Conservation (phyloP, 2,888 invertebrate genomes). For the Thereva nobilitata region DNA sequence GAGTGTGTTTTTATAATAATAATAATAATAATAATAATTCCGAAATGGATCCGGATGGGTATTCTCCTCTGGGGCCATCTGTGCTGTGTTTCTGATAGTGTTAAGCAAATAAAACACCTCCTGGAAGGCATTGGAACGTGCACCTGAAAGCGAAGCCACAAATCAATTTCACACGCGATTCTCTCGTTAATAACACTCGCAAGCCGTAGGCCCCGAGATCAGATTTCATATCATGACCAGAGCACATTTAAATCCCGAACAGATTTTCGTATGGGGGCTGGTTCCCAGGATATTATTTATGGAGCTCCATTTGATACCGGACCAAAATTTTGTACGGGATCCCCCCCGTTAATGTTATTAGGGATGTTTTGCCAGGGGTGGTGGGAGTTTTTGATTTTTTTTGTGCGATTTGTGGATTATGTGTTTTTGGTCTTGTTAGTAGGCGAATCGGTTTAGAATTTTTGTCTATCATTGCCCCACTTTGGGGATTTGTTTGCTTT, state of each 20-base stretch:
- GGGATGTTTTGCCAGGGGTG: no score
- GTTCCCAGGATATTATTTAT: conserved; percentile 29
- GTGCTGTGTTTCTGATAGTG: not conserved
- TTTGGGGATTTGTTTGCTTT: no score
- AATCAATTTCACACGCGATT: conserved; percentile 35
- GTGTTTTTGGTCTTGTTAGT: no score
- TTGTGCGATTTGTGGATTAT: no score
- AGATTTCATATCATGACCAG: conserved; percentile 34
- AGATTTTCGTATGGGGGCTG: conserved; percentile 16
- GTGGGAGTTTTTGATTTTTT: no score
- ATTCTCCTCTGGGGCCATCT: not conserved
- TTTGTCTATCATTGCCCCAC: no score
- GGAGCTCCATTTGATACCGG: not conserved
- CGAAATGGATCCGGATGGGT: no score
- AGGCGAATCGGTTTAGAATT: no score
- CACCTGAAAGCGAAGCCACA: conserved; percentile 23
- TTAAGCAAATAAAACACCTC: conserved; percentile 18
- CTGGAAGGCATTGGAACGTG: not conserved
- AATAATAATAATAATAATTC: no score
- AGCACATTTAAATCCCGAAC: conserved; percentile 23
- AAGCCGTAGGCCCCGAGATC: conserved; percentile 20
- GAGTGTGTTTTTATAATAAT: no score
- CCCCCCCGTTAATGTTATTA: no score
- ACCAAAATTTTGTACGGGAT: no score
- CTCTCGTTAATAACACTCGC: conserved; percentile 26